Evolutionary conservation across 2,888 invertebrate species (phyloP).

Genomic region (Deroplatys truncata): DNA sequence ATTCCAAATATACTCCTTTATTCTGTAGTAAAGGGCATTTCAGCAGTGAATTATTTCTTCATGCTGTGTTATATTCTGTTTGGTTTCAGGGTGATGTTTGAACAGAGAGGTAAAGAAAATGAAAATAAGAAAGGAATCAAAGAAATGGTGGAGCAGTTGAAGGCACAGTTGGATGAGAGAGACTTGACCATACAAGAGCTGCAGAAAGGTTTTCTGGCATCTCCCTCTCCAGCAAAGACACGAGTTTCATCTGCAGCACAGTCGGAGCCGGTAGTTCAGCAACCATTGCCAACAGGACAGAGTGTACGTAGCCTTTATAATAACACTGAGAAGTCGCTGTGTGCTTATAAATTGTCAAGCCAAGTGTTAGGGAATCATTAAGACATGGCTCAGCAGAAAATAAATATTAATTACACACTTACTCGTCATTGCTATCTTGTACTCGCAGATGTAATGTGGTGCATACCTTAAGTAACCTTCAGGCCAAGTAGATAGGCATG

Average conservation of each 20-base stretch:
- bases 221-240: constrained; percentile 17
- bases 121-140: constrained; percentile 44
- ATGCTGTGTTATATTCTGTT: too few relatives aligned
- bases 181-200: constrained; percentile 38
- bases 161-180: constrained; percentile 47
- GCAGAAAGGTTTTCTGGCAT: constrained; percentile 33
- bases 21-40: too few relatives aligned
- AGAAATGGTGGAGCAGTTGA: constrained; percentile 46
- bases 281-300: background rate
- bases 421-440: constrained; percentile 13
- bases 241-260: background rate
- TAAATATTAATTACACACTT: background rate
- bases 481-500: too few relatives aligned
- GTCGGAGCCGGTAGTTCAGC: constrained; percentile 5
- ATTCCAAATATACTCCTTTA: too few relatives aligned
- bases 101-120: constrained; percentile 43
- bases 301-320: background rate
- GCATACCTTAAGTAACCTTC: background rate
- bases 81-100: constrained; percentile 37
- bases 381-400: background rate
- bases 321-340: too few relatives aligned
- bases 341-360: background rate
- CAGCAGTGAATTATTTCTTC: too few relatives aligned
- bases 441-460: constrained; percentile 32
- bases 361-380: background rate